phyloP scores from a whole-genome alignment of 1,140 invertebrate genomes.

The Drosophila pallidifrons region DNA sequence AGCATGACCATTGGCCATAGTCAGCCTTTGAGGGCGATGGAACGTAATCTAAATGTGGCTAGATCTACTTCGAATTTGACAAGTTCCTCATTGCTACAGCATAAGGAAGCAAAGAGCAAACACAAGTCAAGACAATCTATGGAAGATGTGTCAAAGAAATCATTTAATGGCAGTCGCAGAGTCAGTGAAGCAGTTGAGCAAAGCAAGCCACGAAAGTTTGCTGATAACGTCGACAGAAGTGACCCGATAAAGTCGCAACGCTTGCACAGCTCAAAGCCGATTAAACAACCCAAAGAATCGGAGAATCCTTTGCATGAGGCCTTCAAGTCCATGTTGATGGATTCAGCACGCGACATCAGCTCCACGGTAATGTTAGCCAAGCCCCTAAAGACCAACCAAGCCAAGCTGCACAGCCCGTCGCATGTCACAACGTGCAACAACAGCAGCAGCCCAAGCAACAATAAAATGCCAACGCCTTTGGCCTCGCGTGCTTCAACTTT shows the following conservation, averaged over 20 bases:
- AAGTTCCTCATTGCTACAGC: not conserved
- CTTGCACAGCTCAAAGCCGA: not conserved
- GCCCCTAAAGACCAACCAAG: conserved; percentile 1
- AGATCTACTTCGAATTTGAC: conserved; percentile 34
- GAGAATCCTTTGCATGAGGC: conserved; percentile 10
- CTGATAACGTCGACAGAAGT: not conserved
- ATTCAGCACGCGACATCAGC: conserved; percentile 42
- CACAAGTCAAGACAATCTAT: not conserved
- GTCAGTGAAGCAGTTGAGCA: not conserved
- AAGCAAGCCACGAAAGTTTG: not conserved
- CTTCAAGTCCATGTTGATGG: conserved; percentile 35
- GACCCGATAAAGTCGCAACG: not conserved
- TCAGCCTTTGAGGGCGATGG: not conserved
- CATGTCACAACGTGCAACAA: not conserved
- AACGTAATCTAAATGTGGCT: not conserved
- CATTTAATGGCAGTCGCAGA: not conserved
- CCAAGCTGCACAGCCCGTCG: conserved; percentile 10
- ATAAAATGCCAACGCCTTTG: conserved; percentile 29
- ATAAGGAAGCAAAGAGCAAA: not conserved
- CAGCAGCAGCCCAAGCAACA: not conserved
- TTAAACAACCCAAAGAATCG: not conserved
- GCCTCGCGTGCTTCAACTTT: conserved; percentile 27
- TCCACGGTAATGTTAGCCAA: conserved; percentile 30
- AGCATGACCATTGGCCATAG: conserved; percentile 10
- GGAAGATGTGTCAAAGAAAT: not conserved